Base-by-base conservation (phyloP, 2,113 vertebrate species). In the Scophthalmus maximus region DNA sequence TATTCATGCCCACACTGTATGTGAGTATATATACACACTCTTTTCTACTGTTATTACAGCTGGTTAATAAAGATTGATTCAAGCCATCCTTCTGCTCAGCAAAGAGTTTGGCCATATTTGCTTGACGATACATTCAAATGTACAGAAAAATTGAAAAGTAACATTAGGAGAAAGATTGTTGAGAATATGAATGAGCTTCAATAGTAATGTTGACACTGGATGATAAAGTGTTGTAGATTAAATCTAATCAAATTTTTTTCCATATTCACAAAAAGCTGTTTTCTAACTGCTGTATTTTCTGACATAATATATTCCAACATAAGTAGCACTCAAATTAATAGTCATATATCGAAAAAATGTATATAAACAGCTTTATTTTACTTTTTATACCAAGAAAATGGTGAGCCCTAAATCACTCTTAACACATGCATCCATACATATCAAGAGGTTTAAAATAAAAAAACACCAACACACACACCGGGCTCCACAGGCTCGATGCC, bases 71-170 rank as follows among this genome's bases (percentile, higher is more conserved):
- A 6, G 9, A 17, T 71, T 62, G 32, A 67, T 58, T 57, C 8
- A 75, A 77, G 61, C 58, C 3, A 17, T 73, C 36, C 18, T 60
- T 34, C 53, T 62, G 51, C 74, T 71, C 58, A 77, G 85, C 86
- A 91, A 88, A 89, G 87, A 86, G 83, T 84, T 85, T 87, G 86
- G 89, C 76, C 34, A 71, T 2, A 64, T 36, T 56, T 36, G 3
- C 12, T 63, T 20, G 40, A 68, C 17, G 27, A 42, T 20, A 53
- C 10, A 56, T 56, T 76, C n/a, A 60, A 47, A 20, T 29, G 6
- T 17, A 29, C 8, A 38, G 12, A 38, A 20, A 27, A 20, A 44
- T 4, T 44, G 15, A 29, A 14, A 42, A 57, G 49, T 9, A 56
- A 38, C 67, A 52, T 36, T 5, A 63, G 22, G 40, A 51, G 3